A percentile compares a stretch with the other conserved stretches of the same genome.
Conservation (phyloP, 2,888 invertebrate species). For the Pristionchus mayeri region DNA sequence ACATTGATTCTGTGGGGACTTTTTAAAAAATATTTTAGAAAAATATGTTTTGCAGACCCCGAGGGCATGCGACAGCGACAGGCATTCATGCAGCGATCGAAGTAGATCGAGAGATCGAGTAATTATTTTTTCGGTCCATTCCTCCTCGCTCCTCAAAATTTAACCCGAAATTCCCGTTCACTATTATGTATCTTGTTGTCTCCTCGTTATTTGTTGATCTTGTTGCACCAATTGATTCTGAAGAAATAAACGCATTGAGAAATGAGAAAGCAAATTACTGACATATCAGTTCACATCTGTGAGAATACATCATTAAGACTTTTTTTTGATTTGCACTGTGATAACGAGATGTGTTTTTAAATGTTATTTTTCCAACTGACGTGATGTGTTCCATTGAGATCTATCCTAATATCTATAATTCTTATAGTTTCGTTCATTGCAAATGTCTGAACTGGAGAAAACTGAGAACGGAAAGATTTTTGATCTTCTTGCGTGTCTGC, state of each 20-base stretch:
- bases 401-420: neutral
- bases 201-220: slow-evolving; percentile 16
- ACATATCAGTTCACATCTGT: slow-evolving; percentile 6
- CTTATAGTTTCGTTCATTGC: too few relatives aligned
- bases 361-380: too few relatives aligned
- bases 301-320: neutral
- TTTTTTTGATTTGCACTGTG: neutral
- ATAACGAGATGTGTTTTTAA: neutral
- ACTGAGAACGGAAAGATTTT: too few relatives aligned
- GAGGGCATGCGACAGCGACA: slow-evolving; percentile 45
- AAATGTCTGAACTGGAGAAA: too few relatives aligned
- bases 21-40: too few relatives aligned
- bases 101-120: slow-evolving; percentile 9
- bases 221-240: neutral
- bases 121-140: neutral
- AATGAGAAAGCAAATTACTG: neutral
- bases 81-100: slow-evolving; percentile 7
- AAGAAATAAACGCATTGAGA: slow-evolving; percentile 6
- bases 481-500: too few relatives aligned
- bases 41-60: neutral
- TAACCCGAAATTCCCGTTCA: neutral
- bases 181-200: neutral
- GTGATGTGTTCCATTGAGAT: too few relatives aligned
- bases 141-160: neutral
- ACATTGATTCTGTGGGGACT: too few relatives aligned